Evolutionary conservation across 2,888 invertebrate species (phyloP).

Genomic region (Quadroppia sp.): DNA sequence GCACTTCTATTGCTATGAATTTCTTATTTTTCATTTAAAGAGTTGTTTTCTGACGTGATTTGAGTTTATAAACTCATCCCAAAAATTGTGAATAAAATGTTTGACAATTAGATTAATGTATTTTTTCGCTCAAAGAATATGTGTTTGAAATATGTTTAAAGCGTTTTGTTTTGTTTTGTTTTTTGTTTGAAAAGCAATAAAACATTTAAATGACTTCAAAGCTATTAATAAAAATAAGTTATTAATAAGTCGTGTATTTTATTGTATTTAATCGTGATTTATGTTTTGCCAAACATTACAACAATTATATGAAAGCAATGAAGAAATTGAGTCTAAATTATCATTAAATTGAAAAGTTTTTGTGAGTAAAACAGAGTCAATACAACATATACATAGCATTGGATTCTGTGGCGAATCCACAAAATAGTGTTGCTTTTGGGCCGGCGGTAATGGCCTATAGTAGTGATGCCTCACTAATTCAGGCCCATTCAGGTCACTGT

Average conservation of each 20-base stretch:
- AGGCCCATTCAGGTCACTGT: constrained; percentile 32
- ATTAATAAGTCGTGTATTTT: constrained; percentile 3
- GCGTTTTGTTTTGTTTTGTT: not conserved
- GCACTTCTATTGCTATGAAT: not conserved
- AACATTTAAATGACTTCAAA: not conserved
- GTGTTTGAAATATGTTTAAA: too few relatives aligned
- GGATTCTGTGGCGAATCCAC: not conserved
- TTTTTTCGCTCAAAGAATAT: not conserved
- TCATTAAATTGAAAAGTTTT: not conserved
- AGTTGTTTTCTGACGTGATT: not conserved
- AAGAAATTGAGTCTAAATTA: constrained; percentile 19
- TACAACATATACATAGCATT: not conserved
- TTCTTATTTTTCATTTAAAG: constrained; percentile 1
- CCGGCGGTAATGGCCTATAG: constrained; percentile 29
- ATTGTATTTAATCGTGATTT: constrained; percentile 22
- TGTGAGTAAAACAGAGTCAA: constrained; percentile 2
- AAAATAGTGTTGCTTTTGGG: not conserved
- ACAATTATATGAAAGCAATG: not conserved
- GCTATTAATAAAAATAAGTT: not conserved
- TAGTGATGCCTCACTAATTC: constrained; percentile 33
- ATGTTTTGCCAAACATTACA: not conserved
- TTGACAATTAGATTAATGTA: not conserved
- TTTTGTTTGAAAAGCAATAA: not conserved
- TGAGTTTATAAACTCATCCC: not conserved
- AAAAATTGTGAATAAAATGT: not conserved